Evolutionary conservation across 2,888 invertebrate genomes (phyloP).

Genomic region (Dicranocentrus wangi): DNA sequence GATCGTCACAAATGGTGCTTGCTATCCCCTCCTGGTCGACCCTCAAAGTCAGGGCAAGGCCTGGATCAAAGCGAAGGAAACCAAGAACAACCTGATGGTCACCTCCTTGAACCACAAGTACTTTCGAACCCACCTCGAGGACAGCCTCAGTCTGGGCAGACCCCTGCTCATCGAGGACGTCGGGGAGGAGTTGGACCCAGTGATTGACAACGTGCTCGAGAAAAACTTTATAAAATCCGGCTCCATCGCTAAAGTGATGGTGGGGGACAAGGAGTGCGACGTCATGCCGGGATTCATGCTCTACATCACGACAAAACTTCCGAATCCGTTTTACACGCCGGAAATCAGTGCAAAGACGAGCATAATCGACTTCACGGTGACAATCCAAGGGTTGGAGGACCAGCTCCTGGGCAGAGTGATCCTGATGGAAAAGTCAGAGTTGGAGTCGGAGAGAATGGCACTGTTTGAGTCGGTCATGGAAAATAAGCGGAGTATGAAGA

Average conservation of each 20-base stretch:
- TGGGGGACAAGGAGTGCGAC: constrained; percentile 97
- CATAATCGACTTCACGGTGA: constrained; percentile 97
- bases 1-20: constrained; percentile 95
- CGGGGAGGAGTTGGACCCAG: constrained; percentile 94
- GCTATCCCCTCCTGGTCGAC: constrained; percentile 94
- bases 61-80: constrained; percentile 97
- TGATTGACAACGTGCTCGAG: constrained; percentile 95
- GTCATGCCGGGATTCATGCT: constrained; percentile 94
- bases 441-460: constrained; percentile 94
- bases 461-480: constrained; percentile 96
- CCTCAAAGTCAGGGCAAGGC: constrained; percentile 98
- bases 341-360: constrained; percentile 97
- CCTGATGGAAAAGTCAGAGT: constrained; percentile 94
- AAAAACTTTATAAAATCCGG: constrained; percentile 98
- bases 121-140: constrained; percentile 92
- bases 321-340: constrained; percentile 96
- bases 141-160: constrained; percentile 88
- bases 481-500: constrained; percentile 96
- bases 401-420: constrained; percentile 93
- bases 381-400: constrained; percentile 96
- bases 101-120: constrained; percentile 97
- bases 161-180: constrained; percentile 96
- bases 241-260: constrained; percentile 92
- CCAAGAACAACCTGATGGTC: constrained; percentile 87
- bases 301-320: constrained; percentile 95